Evolutionary conservation across 2,888 invertebrate genomes (phyloP).

Genomic region (Aelia acuminata): DNA sequence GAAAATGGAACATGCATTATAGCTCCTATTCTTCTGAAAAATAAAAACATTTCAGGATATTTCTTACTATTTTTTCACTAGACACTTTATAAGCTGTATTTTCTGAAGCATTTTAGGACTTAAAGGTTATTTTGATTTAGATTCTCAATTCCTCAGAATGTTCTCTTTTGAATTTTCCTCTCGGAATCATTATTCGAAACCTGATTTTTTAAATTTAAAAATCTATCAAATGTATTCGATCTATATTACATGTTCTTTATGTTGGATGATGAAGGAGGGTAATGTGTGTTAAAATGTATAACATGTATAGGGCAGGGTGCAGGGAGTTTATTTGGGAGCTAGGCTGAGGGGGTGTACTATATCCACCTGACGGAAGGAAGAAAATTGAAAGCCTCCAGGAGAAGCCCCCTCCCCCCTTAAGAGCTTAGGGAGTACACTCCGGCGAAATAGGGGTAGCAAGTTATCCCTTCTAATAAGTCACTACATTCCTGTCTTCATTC

Average conservation of each 20-base stretch:
- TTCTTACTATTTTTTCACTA: too few species aligned
- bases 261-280: background rate
- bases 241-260: background rate
- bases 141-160: too few species aligned
- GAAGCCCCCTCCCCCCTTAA: background rate
- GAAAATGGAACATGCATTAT: too few species aligned
- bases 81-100: too few species aligned
- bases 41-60: too few species aligned
- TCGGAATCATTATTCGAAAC: too few species aligned
- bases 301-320: background rate
- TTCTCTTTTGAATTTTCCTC: too few species aligned
- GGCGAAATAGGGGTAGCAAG: background rate
- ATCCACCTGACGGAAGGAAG: slow-evolving; percentile 25
- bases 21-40: too few species aligned
- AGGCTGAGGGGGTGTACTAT: slow-evolving; percentile 3
- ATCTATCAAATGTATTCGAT: background rate
- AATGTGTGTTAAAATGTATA: slow-evolving; percentile 4
- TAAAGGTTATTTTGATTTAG: too few species aligned
- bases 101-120: too few species aligned
- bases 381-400: slow-evolving; percentile 35
- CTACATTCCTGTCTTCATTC: slow-evolving; percentile 8
- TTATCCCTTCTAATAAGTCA: slow-evolving; percentile 37
- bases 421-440: slow-evolving; percentile 20
- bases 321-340: slow-evolving; percentile 1
- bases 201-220: background rate